Conservation (phyloP, 2,888 invertebrate species). For the Leucania comma region DNA sequence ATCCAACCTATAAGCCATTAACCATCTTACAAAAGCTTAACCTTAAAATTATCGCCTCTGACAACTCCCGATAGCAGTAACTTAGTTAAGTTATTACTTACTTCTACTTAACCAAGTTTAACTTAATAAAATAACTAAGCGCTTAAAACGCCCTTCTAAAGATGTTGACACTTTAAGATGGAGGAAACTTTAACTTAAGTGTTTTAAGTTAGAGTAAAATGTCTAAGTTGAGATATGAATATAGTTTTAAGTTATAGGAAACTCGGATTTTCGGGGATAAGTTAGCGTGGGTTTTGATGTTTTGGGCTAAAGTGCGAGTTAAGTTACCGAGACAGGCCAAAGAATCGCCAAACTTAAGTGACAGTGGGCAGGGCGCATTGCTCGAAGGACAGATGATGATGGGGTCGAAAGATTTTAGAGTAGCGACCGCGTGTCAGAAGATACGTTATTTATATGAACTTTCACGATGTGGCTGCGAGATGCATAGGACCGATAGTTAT, state of each 20-base stretch:
- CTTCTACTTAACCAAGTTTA: constrained; percentile 61
- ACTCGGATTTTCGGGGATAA: constrained; percentile 23
- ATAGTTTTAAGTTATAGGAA: constrained; percentile 39
- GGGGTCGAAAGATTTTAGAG: neutral
- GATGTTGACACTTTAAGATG: constrained; percentile 65
- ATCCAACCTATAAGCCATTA: constrained; percentile 10
- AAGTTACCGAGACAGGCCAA: neutral
- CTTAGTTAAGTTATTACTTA: constrained; percentile 62
- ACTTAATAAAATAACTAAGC: constrained; percentile 66
- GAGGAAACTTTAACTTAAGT: constrained; percentile 54
- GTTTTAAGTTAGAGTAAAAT: constrained; percentile 47
- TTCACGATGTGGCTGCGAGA: too few species aligned
- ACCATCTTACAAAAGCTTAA: constrained; percentile 40
- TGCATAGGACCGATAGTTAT: too few species aligned
- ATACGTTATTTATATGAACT: too few species aligned
- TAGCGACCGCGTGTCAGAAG: too few species aligned
- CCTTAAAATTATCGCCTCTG: constrained; percentile 63
- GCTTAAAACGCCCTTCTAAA: constrained; percentile 63
- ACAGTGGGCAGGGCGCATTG: too few species aligned
- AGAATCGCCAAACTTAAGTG: too few species aligned
- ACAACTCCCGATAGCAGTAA: constrained; percentile 59
- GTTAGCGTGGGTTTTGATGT: neutral
- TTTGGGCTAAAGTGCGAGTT: constrained; percentile 1
- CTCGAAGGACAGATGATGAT: neutral
- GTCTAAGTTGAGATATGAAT: constrained; percentile 35